A percentile compares a stretch with the other conserved stretches of the same genome.
Conservation (phyloP, 35 echinoderm and acorn worm species). For the Diadema setosum region DNA sequence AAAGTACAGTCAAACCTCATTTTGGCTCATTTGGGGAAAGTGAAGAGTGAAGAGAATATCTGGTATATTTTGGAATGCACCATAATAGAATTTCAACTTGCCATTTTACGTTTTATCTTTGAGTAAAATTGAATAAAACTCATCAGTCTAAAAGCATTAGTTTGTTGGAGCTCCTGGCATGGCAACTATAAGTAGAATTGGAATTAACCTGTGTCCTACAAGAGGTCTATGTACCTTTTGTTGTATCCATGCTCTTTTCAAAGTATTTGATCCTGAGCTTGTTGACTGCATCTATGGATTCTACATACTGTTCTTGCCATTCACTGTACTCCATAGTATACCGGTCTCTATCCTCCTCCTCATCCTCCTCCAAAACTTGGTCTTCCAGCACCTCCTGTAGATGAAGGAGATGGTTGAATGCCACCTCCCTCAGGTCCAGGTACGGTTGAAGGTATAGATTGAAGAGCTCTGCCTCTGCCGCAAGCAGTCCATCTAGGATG, state of each 20-base stretch:
- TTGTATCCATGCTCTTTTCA: slow-evolving; percentile 53
- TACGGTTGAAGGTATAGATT: slow-evolving; percentile 86
- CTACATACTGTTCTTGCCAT: slow-evolving; percentile 75
- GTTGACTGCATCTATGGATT: slow-evolving; percentile 69
- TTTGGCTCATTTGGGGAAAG: no score
- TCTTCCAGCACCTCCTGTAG: slow-evolving; percentile 74
- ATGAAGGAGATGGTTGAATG: slow-evolving; percentile 63
- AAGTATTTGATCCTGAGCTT: slow-evolving; percentile 72
- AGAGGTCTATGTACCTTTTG: slow-evolving; percentile 50
- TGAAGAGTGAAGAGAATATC: no score
- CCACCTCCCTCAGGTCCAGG: slow-evolving; percentile 78
- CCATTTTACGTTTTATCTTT: no score
- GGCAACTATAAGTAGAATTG: no score
- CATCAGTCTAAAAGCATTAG: no score
- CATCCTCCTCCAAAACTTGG: slow-evolving; percentile 72
- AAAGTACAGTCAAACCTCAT: no score
- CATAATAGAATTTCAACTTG: no score
- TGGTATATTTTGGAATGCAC: no score
- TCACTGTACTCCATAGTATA: slow-evolving; percentile 70
- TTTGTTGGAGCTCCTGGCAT: no score
- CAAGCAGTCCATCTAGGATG: slow-evolving; percentile 16
- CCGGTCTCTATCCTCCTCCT: slow-evolving; percentile 32
- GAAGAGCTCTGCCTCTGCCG: slow-evolving; percentile 70
- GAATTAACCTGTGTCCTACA: no score
- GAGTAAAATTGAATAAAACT: no score